Evolutionary conservation across 2,888 invertebrate genomes (phyloP).

Genomic region (Diabrotica balteata): DNA sequence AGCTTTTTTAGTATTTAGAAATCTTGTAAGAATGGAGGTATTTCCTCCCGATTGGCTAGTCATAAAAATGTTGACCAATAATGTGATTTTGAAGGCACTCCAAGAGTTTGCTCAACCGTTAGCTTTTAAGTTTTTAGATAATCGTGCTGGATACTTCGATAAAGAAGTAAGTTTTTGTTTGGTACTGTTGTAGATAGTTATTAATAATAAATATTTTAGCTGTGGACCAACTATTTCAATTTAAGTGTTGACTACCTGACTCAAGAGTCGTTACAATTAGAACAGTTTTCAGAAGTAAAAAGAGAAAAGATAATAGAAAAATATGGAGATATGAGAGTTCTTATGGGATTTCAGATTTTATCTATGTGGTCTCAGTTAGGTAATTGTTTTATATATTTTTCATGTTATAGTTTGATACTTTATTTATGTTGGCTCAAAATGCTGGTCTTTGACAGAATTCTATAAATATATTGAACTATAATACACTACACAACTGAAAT

Average conservation of each 20-base stretch:
- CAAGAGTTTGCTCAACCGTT: slow-evolving; percentile 90
- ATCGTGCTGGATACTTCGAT: slow-evolving; percentile 76
- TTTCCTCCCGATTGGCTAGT: slow-evolving; percentile 92
- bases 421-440: too few species aligned
- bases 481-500: too few species aligned
- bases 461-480: too few species aligned
- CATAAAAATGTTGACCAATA: slow-evolving; percentile 87
- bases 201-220: slow-evolving; percentile 50
- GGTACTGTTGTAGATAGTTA: background rate
- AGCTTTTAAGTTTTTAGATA: slow-evolving; percentile 80
- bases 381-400: slow-evolving; percentile 41
- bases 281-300: slow-evolving; percentile 82
- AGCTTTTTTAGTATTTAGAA: slow-evolving; percentile 80
- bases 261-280: slow-evolving; percentile 80
- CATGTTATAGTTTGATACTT: too few species aligned
- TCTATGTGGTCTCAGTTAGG: slow-evolving; percentile 91
- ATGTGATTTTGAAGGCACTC: slow-evolving; percentile 82
- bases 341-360: slow-evolving; percentile 90
- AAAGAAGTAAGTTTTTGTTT: slow-evolving; percentile 65
- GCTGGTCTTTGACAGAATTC: too few species aligned
- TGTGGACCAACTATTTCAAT: slow-evolving; percentile 78
- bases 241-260: slow-evolving; percentile 82
- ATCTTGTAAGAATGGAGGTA: slow-evolving; percentile 79
- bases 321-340: slow-evolving; percentile 89
- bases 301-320: slow-evolving; percentile 78